phyloP scores from a whole-genome alignment of 2,797 vertebrate genomes.

The Apogon talboti region DNA sequence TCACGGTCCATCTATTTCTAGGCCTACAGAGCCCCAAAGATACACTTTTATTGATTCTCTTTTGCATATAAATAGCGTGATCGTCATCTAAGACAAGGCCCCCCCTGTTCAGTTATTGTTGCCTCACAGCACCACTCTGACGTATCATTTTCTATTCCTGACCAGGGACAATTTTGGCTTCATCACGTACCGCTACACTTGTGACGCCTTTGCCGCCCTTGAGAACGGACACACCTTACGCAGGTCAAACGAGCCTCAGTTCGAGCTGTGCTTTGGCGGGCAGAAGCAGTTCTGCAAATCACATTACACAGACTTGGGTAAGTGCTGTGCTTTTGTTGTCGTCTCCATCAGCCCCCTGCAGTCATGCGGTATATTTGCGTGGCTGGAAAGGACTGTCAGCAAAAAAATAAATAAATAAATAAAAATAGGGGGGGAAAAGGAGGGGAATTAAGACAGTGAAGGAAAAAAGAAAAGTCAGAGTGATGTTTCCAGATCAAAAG shows the following conservation, averaged over 20 bases:
- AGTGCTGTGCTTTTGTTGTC: conserved; percentile 74
- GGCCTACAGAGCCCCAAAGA: conserved; percentile 59
- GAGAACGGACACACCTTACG: conserved; percentile 97
- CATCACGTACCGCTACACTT: conserved; percentile 99
- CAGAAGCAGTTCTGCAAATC: conserved; percentile 96
- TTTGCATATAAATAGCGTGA: conserved; percentile 79
- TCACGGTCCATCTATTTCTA: conserved; percentile 51
- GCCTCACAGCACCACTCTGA: conserved; percentile 53
- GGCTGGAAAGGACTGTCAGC: conserved; percentile 42
- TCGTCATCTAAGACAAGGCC: conserved; percentile 56
- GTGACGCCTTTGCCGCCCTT: conserved; percentile 97
- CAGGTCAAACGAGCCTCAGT: conserved; percentile 92
- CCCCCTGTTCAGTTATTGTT: conserved; percentile 52
- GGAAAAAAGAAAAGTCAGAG: conserved; percentile 38
- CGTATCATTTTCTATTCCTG: conserved; percentile 67
- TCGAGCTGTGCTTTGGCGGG: conserved; percentile 97
- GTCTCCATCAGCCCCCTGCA: conserved; percentile 44
- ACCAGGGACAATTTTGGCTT: conserved; percentile 98
- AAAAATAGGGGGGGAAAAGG: not conserved
- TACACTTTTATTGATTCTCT: conserved; percentile 76
- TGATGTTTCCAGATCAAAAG: conserved; percentile 62
- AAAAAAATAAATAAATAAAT: conserved; percentile 10
- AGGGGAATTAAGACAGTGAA: not conserved
- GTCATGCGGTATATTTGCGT: conserved; percentile 42
- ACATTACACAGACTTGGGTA: conserved; percentile 99